Evolutionary conservation across 2,888 invertebrate species (phyloP).

Genomic region (Conomelus anceps): DNA sequence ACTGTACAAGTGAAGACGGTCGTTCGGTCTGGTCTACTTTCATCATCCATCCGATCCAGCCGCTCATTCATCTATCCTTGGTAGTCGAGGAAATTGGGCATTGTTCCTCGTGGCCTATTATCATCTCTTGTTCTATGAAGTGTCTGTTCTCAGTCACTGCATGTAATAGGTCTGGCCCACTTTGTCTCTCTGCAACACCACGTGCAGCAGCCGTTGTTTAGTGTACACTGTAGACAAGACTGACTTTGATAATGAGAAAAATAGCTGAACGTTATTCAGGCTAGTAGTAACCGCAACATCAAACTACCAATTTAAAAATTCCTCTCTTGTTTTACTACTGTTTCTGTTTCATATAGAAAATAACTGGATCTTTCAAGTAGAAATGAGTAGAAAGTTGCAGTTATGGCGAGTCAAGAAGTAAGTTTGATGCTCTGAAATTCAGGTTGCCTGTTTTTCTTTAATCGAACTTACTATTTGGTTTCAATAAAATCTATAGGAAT

Average conservation of each 20-base stretch:
- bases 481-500: too few species aligned
- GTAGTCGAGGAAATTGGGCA: background rate
- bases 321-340: background rate
- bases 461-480: too few species aligned
- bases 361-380: background rate
- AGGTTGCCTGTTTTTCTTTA: too few species aligned
- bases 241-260: background rate
- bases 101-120: background rate
- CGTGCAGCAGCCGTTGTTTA: too few species aligned
- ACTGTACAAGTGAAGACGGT: background rate
- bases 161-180: background rate
- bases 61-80: background rate
- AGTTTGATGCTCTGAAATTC: too few species aligned
- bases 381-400: background rate
- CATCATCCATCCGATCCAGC: background rate
- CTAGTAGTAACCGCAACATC: background rate
- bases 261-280: background rate
- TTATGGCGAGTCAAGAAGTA: background rate
- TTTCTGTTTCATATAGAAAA: too few species aligned
- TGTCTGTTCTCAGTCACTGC: background rate
- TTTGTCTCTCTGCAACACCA: background rate
- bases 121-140: background rate
- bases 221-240: background rate
- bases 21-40: background rate
- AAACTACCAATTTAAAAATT: background rate